These are phyloP conservation scores for Spisula subtruncata DNA, from an alignment of 2,888 invertebrate genomes.

Conservation along the genomic window DNA sequence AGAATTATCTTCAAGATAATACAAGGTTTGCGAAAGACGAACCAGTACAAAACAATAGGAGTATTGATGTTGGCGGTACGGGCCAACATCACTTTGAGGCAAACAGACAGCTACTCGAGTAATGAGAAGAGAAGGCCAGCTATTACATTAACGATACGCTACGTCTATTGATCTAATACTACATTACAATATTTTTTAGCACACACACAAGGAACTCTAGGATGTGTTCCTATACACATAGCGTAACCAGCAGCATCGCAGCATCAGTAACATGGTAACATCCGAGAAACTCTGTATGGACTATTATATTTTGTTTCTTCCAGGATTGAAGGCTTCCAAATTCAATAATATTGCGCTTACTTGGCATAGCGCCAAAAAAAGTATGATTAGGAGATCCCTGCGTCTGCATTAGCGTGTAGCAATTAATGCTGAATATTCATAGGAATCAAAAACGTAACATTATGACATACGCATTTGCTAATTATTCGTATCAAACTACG, in stretches of 20 bases:
- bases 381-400: not conserved
- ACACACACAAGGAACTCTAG: not conserved
- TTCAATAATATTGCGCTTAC: conserved; percentile 2
- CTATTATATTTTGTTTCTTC: conserved; percentile 13
- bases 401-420: not conserved
- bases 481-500: not conserved
- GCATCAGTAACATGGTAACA: not conserved
- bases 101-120: not conserved
- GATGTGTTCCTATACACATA: not conserved
- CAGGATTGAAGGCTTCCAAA: conserved; percentile 17
- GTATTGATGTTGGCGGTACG: conserved; percentile 9
- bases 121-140: not conserved
- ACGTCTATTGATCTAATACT: conserved; percentile 24
- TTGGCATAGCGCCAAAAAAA: conserved; percentile 20
- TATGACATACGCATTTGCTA: not conserved
- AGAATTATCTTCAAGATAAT: not conserved
- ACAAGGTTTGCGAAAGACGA: not conserved
- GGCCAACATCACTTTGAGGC: conserved; percentile 17
- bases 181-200: conserved; percentile 1
- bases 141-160: conserved; percentile 9
- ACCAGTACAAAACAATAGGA: not conserved
- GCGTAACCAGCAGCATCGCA: too few relatives aligned
- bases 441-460: not conserved
- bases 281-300: not conserved
- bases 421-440: conserved; percentile 13